These are phyloP conservation scores for Naso thynnoides DNA, from an alignment of 2,797 vertebrate species.

Conservation along the genomic window DNA sequence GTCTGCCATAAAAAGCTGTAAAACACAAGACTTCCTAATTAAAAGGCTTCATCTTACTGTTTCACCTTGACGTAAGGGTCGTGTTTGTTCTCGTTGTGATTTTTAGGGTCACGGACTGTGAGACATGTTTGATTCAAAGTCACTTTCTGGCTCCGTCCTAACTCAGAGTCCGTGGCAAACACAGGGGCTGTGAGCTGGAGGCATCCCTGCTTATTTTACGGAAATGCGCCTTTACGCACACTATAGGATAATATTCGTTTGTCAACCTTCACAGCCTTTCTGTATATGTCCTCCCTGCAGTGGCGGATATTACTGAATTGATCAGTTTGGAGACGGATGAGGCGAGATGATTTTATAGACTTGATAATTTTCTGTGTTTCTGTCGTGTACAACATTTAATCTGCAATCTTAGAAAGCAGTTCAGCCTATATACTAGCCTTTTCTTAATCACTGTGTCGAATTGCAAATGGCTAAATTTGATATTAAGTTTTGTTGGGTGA, in stretches of 20 bases:
- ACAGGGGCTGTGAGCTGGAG: slow-evolving; percentile 5
- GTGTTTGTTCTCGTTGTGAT: slow-evolving; percentile 36
- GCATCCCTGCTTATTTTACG: slow-evolving; percentile 1
- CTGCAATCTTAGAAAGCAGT: slow-evolving; percentile 30
- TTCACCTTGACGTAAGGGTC: slow-evolving; percentile 41
- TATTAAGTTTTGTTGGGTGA: slow-evolving; percentile 24
- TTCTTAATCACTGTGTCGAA: slow-evolving; percentile 40
- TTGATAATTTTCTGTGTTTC: slow-evolving; percentile 49
- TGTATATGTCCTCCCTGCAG: slow-evolving; percentile 16
- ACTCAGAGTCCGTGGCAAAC: slow-evolving; percentile 18
- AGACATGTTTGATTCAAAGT: slow-evolving; percentile 45
- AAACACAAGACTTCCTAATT: slow-evolving; percentile 29
- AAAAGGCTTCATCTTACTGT: slow-evolving; percentile 22
- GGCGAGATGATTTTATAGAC: slow-evolving; percentile 43
- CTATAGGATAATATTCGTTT: slow-evolving; percentile 7
- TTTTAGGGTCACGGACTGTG: slow-evolving; percentile 62
- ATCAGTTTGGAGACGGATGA: slow-evolving; percentile 59
- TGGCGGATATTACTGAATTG: slow-evolving; percentile 31
- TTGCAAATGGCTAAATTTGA: slow-evolving; percentile 39
- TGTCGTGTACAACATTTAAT: slow-evolving; percentile 45
- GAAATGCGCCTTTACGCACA: slow-evolving; percentile 1
- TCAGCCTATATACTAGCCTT: slow-evolving; percentile 18
- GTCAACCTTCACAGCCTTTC: background rate
- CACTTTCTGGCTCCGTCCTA: slow-evolving; percentile 28
- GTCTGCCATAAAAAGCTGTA: slow-evolving; percentile 8